A percentile compares a stretch with the other conserved stretches of the same genome.
phyloP scores from a whole-genome alignment of 2,113 vertebrate species.

The Saimiri boliviensis region DNA sequence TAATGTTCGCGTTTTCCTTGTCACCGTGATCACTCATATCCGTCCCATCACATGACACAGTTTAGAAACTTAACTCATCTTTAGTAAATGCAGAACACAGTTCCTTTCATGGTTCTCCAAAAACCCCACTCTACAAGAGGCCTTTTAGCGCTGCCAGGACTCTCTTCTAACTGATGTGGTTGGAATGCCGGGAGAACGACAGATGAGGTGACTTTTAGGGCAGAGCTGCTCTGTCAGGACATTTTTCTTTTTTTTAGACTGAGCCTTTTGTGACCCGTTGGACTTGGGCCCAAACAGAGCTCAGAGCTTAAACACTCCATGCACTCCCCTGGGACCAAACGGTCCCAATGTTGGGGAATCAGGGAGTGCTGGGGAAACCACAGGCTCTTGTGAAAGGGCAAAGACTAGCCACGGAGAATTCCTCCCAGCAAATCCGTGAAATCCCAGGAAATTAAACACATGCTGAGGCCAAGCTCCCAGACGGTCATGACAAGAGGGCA shows the following conservation, averaged over 20 bases:
- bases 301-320: not conserved
- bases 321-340: not conserved
- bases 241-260: not conserved
- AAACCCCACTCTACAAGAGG: not conserved
- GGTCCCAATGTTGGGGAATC: not conserved
- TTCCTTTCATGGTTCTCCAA: not conserved
- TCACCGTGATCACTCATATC: not conserved
- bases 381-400: not conserved
- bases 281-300: not conserved
- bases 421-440: not conserved
- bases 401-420: not conserved
- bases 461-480: not conserved
- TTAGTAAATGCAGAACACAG: not conserved
- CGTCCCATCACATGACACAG: not conserved
- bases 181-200: not conserved
- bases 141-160: not conserved
- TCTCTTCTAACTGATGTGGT: not conserved
- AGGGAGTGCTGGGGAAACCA: not conserved
- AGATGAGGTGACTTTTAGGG: not conserved
- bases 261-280: conserved; percentile 13
- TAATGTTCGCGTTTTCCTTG: not conserved
- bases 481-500: not conserved
- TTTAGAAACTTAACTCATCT: not conserved
- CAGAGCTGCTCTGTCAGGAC: not conserved
- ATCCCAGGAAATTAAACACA: not conserved